phyloP scores from a whole-genome alignment of 2,888 invertebrate genomes.

The Sepiola atlantica region DNA sequence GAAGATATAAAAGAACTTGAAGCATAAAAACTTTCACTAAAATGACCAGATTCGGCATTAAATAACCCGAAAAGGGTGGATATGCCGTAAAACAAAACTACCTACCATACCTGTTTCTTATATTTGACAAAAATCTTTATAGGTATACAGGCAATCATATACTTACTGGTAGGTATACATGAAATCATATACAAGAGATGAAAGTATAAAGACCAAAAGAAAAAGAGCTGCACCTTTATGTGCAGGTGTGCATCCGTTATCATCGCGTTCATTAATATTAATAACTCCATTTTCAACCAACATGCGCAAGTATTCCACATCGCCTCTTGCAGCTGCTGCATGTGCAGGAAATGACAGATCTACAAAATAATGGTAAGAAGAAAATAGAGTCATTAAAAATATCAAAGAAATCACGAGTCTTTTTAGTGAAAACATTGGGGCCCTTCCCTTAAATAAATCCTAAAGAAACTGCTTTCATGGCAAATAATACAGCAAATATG shows the following conservation, averaged over 20 bases:
- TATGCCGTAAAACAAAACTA: too few relatives aligned
- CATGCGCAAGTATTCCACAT: conserved; percentile 73
- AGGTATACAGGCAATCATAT: neutral
- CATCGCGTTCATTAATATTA: conserved; percentile 75
- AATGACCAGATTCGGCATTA: too few relatives aligned
- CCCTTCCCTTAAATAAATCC: too few relatives aligned
- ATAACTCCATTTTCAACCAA: conserved; percentile 75
- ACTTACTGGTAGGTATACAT: neutral
- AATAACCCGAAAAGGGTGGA: too few relatives aligned
- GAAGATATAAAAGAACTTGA: too few relatives aligned
- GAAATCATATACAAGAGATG: neutral
- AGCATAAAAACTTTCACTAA: too few relatives aligned
- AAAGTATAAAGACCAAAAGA: neutral
- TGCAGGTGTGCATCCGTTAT: conserved; percentile 74
- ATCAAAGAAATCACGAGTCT: too few relatives aligned
- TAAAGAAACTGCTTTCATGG: too few relatives aligned
- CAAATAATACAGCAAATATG: too few relatives aligned
- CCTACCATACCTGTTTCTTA: too few relatives aligned
- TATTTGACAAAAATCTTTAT: too few relatives aligned
- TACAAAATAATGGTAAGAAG: conserved; percentile 52
- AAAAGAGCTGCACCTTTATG: conserved; percentile 72
- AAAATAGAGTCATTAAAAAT: neutral
- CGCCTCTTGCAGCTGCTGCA: conserved; percentile 74
- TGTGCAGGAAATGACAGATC: conserved; percentile 75
- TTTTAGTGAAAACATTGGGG: too few relatives aligned